Conservation (phyloP, 1,140 invertebrate species). For the Campodea augens region DNA sequence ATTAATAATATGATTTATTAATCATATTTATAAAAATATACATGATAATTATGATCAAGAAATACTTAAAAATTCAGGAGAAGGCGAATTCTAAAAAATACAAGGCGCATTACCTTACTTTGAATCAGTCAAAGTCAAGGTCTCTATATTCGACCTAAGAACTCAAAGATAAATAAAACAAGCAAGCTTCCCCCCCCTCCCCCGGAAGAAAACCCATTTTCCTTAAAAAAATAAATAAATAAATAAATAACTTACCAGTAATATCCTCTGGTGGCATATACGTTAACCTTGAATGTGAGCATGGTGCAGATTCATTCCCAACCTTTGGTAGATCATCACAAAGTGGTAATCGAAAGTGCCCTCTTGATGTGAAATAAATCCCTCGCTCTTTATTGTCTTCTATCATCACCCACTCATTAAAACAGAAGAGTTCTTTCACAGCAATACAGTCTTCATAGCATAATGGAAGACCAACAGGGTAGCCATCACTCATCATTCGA, state of each 20-base stretch:
- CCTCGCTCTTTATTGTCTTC: slow-evolving; percentile 68
- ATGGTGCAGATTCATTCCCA: slow-evolving; percentile 30
- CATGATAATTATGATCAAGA: no score
- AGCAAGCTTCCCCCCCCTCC: no score
- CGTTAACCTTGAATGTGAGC: slow-evolving; percentile 63
- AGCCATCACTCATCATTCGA: slow-evolving; percentile 33
- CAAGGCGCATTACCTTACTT: no score
- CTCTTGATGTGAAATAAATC: slow-evolving; percentile 55
- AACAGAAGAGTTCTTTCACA: slow-evolving; percentile 73
- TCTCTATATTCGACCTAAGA: no score
- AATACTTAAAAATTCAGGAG: no score
- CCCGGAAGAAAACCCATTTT: no score
- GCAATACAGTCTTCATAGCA: slow-evolving; percentile 87
- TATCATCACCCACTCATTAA: slow-evolving; percentile 75
- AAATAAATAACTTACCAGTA: slow-evolving; percentile 50
- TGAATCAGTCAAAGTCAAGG: no score
- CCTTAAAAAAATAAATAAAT: no score
- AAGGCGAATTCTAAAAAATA: no score
- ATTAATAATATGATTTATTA: no score
- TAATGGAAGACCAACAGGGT: slow-evolving; percentile 37
- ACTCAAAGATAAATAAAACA: no score
- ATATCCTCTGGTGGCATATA: slow-evolving; percentile 53
- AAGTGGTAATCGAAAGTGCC: slow-evolving; percentile 69
- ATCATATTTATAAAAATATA: no score
- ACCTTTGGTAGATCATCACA: slow-evolving; percentile 54